Evolutionary conservation across 2,797 vertebrate species (phyloP).

Genomic region (Peromyscus melanophrys): DNA sequence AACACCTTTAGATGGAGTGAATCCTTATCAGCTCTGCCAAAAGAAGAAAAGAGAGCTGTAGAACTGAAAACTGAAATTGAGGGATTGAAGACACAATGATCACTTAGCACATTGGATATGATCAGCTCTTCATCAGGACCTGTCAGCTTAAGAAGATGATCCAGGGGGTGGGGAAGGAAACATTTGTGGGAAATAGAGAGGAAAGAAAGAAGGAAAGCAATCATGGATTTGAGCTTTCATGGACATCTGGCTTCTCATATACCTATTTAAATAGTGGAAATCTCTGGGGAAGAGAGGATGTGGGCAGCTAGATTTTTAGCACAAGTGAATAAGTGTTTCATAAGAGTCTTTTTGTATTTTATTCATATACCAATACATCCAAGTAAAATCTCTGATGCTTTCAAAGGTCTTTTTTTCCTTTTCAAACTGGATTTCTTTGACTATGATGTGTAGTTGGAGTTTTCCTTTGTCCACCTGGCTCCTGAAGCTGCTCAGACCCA

Average conservation of each 20-base stretch:
- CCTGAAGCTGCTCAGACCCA: too few species aligned
- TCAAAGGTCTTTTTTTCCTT: neutral
- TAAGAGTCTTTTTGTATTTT: neutral
- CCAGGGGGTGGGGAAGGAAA: accelerated
- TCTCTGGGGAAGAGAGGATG: neutral
- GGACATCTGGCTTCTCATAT: neutral
- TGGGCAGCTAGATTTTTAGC: neutral
- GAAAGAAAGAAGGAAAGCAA: neutral
- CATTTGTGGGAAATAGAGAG: neutral
- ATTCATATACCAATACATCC: neutral
- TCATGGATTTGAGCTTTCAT: neutral
- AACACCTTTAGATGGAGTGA: neutral
- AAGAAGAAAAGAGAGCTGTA: neutral
- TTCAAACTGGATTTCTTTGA: neutral
- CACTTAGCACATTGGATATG: neutral
- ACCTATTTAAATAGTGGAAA: neutral
- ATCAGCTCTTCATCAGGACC: too few species aligned
- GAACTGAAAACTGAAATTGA: neutral
- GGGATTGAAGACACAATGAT: neutral
- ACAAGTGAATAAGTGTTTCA: neutral
- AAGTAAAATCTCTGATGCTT: neutral
- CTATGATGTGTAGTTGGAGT: neutral
- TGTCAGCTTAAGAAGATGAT: neutral
- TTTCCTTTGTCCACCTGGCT: too few species aligned
- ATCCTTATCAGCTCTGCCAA: neutral